Conservation (phyloP, 2,797 vertebrate genomes). For the Microctenopoma lineatum region DNA sequence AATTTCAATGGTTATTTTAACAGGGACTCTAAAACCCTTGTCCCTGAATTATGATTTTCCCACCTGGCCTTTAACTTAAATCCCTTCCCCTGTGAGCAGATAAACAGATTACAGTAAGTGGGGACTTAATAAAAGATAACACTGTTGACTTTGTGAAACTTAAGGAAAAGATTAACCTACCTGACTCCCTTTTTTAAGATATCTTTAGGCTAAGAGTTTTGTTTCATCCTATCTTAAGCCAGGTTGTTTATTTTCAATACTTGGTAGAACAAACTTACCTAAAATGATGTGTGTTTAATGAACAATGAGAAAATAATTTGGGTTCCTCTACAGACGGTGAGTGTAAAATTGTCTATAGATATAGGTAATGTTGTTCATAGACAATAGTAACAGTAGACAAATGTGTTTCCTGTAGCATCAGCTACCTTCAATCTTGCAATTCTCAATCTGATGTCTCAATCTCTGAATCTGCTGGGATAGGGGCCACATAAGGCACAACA, state of each 20-base stretch:
- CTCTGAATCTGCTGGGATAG: too few relatives aligned
- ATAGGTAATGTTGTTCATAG: too few relatives aligned
- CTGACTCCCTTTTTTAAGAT: conserved; percentile 22
- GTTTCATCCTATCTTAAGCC: conserved; percentile 7
- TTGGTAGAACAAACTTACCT: not conserved
- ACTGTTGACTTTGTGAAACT: conserved; percentile 50
- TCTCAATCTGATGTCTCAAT: too few relatives aligned
- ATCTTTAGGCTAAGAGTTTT: conserved; percentile 12
- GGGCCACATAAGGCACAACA: too few relatives aligned
- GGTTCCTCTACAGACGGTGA: too few relatives aligned
- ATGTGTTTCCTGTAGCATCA: too few relatives aligned
- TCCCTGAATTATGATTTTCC: conserved; percentile 39
- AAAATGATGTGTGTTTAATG: too few relatives aligned
- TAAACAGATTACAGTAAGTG: conserved; percentile 60
- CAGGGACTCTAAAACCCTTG: conserved; percentile 17
- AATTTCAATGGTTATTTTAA: conserved; percentile 22
- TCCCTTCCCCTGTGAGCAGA: conserved; percentile 37
- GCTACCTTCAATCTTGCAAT: too few relatives aligned
- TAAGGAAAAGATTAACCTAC: conserved; percentile 54
- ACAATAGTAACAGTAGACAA: too few relatives aligned
- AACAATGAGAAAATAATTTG: not conserved
- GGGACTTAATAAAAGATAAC: conserved; percentile 58
- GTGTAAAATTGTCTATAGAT: too few relatives aligned
- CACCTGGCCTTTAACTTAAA: conserved; percentile 46
- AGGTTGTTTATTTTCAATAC: conserved; percentile 3